Evolutionary conservation across 2,113 vertebrate genomes (phyloP), one percentile per base, ranked within the genome.

Genomic region (Pelecanoides urinatrix): DNA sequence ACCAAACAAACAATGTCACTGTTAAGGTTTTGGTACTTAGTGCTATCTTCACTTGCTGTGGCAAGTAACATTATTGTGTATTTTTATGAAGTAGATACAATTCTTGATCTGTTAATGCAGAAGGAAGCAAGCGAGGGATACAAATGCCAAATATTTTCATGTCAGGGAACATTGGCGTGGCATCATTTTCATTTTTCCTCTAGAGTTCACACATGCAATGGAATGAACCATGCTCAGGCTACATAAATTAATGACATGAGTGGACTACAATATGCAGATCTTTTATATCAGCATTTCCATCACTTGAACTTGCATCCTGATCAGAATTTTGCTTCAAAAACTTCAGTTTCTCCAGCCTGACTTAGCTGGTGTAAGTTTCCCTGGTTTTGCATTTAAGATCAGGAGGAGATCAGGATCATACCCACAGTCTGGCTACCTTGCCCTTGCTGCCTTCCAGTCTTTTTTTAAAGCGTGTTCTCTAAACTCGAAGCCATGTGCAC

Each of bases 401-500:
- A 73, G 42, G 22, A 74, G 12, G 36, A 84, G 77, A 92, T 86
- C 30, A 91, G 95, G 70, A 94, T 95, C 38, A 90, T 52, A 47
- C 22, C 42, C 61, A 50, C 66, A 91, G 92, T 82, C 89, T 95
- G 92, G 76, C 85, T 94, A 96, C 84, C 42, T 90, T 92, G 88
- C 84, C 80, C 88, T 84, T 72, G 44, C 22, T 89, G 70, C 71
- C 68, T 96, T 92, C 58, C 73, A 96, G 55, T 85, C 83, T 94
- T 90, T 77, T 84, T 95, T 81, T 83, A 72, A 86, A 95, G 71
- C 68, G 0, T 86, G 82, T 92, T 94, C 87, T 94, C 92, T 96
- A 94, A 95, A 94, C 92, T 97, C 12, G 2, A 89, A 96, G 92
- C 95, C 96, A 93, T 95, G 94, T 90, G 75, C 88, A 92, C 94